phyloP scores from a whole-genome alignment of 1,140 invertebrate species.

The Glomeris maerens region DNA sequence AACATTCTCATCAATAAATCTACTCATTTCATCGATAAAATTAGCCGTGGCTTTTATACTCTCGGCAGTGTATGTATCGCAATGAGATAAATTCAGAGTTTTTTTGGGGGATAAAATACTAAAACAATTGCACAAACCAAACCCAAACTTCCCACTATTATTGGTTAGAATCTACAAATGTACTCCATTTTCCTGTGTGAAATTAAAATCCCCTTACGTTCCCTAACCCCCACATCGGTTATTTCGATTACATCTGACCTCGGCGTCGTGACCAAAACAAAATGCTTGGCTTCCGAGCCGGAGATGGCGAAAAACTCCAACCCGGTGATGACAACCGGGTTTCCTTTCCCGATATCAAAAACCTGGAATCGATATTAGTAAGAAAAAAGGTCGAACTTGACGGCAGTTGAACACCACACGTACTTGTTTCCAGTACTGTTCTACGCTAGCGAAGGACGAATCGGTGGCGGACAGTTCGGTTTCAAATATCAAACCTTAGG shows the following conservation, averaged over 20 bases:
- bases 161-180: too few relatives aligned
- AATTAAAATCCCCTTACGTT: too few relatives aligned
- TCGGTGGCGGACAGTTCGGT: slow-evolving; percentile 65
- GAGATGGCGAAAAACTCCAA: slow-evolving; percentile 61
- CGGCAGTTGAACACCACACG: not conserved
- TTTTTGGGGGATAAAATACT: too few relatives aligned
- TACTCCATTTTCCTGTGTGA: too few relatives aligned
- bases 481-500: slow-evolving; percentile 64
- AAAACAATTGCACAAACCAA: too few relatives aligned
- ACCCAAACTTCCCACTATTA: too few relatives aligned
- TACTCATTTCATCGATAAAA: too few relatives aligned
- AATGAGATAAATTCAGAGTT: too few relatives aligned
- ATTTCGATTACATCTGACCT: slow-evolving; percentile 27
- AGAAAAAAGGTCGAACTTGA: not conserved
- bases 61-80: too few relatives aligned
- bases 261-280: slow-evolving; percentile 63
- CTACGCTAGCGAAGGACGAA: slow-evolving; percentile 57
- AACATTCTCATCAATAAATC: too few relatives aligned
- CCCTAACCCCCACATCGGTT: too few relatives aligned
- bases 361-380: slow-evolving; percentile 36
- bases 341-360: slow-evolving; percentile 66
- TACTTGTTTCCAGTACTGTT: slow-evolving; percentile 81
- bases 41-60: too few relatives aligned
- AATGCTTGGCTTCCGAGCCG: slow-evolving; percentile 46
- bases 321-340: slow-evolving; percentile 63